A percentile compares a stretch with the other conserved stretches of the same genome.
phyloP scores from a whole-genome alignment of 2,113 vertebrate genomes.

The Larimichthys crocea region DNA sequence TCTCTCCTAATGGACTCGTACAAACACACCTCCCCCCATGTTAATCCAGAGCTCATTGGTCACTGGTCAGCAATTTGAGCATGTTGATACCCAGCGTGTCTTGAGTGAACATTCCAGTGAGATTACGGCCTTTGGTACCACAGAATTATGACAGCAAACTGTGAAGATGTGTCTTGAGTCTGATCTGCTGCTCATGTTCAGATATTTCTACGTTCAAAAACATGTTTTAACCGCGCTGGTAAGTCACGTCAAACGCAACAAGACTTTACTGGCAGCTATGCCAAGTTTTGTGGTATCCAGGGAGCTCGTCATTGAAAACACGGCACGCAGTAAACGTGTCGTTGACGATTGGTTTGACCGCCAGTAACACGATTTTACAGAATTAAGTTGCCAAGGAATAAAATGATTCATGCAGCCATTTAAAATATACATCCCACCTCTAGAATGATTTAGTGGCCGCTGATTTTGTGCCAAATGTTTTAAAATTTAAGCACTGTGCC shows the following conservation, averaged over 20 bases:
- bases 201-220: background rate
- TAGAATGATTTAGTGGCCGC: background rate
- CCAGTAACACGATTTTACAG: slow-evolving; percentile 16
- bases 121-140: no score
- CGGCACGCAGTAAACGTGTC: slow-evolving; percentile 18
- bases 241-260: slow-evolving; percentile 8
- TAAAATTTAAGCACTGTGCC: background rate
- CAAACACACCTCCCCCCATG: slow-evolving; percentile 1
- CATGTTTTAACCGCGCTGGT: background rate
- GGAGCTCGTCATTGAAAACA: slow-evolving; percentile 59
- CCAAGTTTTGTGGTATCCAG: slow-evolving; percentile 33
- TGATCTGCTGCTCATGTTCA: background rate
- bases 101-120: background rate
- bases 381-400: slow-evolving; percentile 36
- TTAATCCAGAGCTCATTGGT: slow-evolving; percentile 4
- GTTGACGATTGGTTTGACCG: slow-evolving; percentile 30
- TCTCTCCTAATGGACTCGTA: slow-evolving; percentile 37
- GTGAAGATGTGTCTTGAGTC: background rate
- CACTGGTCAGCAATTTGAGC: background rate
- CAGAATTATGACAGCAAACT: background rate
- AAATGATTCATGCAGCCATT: slow-evolving; percentile 32
- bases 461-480: slow-evolving; percentile 23
- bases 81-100: background rate
- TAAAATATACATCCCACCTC: slow-evolving; percentile 15
- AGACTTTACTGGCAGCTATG: background rate